These are phyloP conservation scores for Acanthisitta chloris DNA, from an alignment of 2,113 vertebrate genomes.

Conservation along the genomic window DNA sequence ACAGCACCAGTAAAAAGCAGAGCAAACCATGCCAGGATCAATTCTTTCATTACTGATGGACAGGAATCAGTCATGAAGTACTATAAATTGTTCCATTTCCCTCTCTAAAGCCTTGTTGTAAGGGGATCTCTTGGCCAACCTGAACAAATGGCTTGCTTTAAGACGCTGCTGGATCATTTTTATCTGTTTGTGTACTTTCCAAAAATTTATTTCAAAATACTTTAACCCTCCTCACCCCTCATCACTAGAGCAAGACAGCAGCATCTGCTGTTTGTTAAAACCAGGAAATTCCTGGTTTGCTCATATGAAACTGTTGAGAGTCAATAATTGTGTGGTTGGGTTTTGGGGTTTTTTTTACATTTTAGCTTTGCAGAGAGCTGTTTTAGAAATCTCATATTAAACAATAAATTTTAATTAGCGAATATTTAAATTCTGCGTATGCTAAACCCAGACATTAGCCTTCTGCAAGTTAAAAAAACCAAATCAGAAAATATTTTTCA, in stretches of 20 bases:
- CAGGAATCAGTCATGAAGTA: not conserved
- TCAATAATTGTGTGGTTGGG: not conserved
- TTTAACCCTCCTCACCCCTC: not conserved
- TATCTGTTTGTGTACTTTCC: not conserved
- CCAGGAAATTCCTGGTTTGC: constrained; percentile 4
- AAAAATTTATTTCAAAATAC: not conserved
- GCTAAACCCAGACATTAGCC: not conserved
- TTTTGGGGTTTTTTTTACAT: not conserved
- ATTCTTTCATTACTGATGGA: not conserved
- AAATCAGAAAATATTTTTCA: not conserved
- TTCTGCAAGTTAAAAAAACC: not conserved
- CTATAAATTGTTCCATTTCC: not conserved
- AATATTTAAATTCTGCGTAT: not conserved
- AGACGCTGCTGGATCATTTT: not conserved
- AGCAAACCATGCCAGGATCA: rapidly evolving
- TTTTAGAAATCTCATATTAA: not conserved
- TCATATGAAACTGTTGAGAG: not conserved
- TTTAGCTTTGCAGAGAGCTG: not conserved
- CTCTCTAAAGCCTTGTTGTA: not conserved
- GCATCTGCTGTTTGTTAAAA: constrained; percentile 11
- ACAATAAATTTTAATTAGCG: not conserved
- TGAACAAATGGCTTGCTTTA: not conserved
- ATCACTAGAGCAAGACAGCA: not conserved
- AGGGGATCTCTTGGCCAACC: not conserved
- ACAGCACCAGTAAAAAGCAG: not conserved